Conservation (phyloP, 2,888 invertebrate genomes). For the Limnephilus lunatus region DNA sequence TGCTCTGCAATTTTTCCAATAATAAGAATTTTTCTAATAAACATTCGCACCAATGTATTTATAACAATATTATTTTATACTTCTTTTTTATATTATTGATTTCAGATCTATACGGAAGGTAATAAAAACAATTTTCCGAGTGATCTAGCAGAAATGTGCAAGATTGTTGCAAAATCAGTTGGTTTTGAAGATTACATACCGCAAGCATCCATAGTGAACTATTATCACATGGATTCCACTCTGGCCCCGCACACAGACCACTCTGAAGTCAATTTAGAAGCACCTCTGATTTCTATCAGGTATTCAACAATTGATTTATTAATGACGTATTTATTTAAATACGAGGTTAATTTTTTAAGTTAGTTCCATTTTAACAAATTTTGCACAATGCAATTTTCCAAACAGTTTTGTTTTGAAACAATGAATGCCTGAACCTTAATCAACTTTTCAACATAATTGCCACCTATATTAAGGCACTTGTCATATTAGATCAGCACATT, state of each 20-base stretch:
- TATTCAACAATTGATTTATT: constrained; percentile 68
- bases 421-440: too few relatives aligned
- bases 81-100: constrained; percentile 54
- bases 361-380: too few relatives aligned
- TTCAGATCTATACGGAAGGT: constrained; percentile 83
- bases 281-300: constrained; percentile 95
- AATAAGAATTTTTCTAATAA: too few relatives aligned
- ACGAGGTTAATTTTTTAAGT: too few relatives aligned
- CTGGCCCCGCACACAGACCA: constrained; percentile 96
- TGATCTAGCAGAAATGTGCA: constrained; percentile 83
- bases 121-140: constrained; percentile 83
- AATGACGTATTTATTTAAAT: neutral
- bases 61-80: neutral
- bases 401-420: too few relatives aligned
- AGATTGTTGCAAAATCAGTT: constrained; percentile 79
- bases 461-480: too few relatives aligned
- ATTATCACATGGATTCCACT: constrained; percentile 94
- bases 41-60: neutral
- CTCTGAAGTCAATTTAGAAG: constrained; percentile 90
- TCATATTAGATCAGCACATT: too few relatives aligned
- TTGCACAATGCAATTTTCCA: too few relatives aligned
- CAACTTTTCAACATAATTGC: too few relatives aligned
- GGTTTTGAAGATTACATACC: constrained; percentile 82
- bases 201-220: constrained; percentile 97
- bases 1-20: too few relatives aligned